Percentiles rank a stretch among this genome's conserved stretches.
Evolutionary conservation across 2,888 invertebrate species (phyloP).

Genomic region (Drosophila borealis): DNA sequence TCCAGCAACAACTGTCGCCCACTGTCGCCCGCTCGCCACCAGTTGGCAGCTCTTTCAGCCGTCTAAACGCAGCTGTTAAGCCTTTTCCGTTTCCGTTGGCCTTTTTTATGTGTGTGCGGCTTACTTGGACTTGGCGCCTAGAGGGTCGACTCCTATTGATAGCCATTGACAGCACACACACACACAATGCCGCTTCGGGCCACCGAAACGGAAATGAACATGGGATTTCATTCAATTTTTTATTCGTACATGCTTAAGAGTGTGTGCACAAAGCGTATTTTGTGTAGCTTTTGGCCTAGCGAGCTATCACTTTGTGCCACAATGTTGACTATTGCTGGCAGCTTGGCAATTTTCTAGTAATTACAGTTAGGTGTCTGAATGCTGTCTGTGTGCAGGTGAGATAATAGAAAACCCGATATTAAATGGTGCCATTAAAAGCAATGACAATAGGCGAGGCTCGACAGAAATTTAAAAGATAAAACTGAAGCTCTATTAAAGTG

Average conservation of each 20-base stretch:
- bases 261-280: conserved; percentile 30
- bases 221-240: conserved; percentile 65
- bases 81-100: conserved; percentile 76
- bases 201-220: conserved; percentile 65
- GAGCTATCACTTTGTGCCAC: conserved; percentile 29
- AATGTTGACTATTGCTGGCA: conserved; percentile 46
- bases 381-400: conserved; percentile 11
- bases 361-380: conserved; percentile 49
- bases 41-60: conserved; percentile 42
- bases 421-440: conserved; percentile 27
- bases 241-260: conserved; percentile 31
- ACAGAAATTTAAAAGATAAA: no score
- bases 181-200: conserved; percentile 40
- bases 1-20: conserved; percentile 40
- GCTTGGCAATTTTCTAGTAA: conserved; percentile 71
- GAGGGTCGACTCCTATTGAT: conserved; percentile 68
- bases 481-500: neutral
- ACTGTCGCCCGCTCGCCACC: neutral
- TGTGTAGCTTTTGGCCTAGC: conserved; percentile 20
- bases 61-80: conserved; percentile 78
- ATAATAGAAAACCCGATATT: conserved; percentile 12
- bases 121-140: conserved; percentile 65
- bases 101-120: conserved; percentile 59
- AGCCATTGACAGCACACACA: conserved; percentile 57
- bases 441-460: conserved; percentile 6